Conservation (phyloP, 2,888 invertebrate species). For the Ennomos fuscantarius region DNA sequence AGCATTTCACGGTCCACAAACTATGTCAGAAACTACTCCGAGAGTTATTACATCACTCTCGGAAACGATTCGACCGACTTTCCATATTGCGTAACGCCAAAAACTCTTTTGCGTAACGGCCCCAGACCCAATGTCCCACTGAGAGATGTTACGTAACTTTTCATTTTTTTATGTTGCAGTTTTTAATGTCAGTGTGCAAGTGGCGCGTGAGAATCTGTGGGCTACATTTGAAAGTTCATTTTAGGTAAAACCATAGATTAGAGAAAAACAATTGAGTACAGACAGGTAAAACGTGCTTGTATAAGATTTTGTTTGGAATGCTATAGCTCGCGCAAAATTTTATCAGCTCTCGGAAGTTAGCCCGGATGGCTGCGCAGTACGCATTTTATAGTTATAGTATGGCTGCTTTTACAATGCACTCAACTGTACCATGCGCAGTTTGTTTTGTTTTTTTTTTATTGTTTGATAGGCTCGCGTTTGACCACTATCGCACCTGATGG, state of each 20-base stretch:
- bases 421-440: too few relatives aligned
- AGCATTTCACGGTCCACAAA: constrained; percentile 57
- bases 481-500: too few relatives aligned
- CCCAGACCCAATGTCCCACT: constrained; percentile 82
- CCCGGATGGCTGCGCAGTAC: too few relatives aligned
- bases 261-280: too few relatives aligned
- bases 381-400: too few relatives aligned
- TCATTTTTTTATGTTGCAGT: constrained; percentile 68
- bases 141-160: constrained; percentile 67
- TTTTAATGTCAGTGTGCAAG: constrained; percentile 60
- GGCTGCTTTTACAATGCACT: too few relatives aligned
- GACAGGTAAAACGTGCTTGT: too few relatives aligned
- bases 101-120: constrained; percentile 70
- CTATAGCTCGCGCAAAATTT: constrained; percentile 1
- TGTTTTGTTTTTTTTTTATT: too few relatives aligned
- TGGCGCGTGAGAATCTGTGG: constrained; percentile 70
- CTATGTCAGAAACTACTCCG: constrained; percentile 54
- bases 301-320: too few relatives aligned
- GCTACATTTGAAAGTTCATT: constrained; percentile 21
- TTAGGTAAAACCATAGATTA: neutral
- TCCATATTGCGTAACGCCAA: constrained; percentile 74
- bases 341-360: too few relatives aligned
- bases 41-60: constrained; percentile 63
- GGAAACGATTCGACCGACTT: constrained; percentile 80
- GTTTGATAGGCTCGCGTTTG: too few relatives aligned